Evolutionary conservation across 2,797 vertebrate species (phyloP).

Genomic region (Heteromormyrus szaboi): DNA sequence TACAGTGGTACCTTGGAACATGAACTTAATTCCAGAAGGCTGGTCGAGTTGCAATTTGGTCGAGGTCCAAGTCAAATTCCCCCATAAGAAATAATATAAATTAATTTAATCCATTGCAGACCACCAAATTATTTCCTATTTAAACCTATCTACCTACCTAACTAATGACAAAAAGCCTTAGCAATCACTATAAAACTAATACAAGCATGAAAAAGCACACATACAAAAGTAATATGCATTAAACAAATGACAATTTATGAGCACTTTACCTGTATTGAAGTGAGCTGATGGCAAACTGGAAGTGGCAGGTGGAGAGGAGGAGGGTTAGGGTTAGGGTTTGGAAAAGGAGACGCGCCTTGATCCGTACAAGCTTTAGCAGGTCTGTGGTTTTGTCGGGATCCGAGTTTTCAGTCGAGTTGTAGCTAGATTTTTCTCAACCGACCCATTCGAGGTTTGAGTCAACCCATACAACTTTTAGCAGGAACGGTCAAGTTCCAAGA

Average conservation of each 20-base stretch:
- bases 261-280: not conserved
- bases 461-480: not conserved
- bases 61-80: not conserved
- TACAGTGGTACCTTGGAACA: not conserved
- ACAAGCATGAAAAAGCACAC: not conserved
- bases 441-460: not conserved
- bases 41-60: not conserved
- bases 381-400: not conserved
- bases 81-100: not conserved
- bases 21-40: not conserved
- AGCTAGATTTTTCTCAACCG: not conserved
- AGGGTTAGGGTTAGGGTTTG: not conserved
- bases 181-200: not conserved
- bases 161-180: not conserved
- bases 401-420: not conserved
- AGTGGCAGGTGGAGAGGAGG: not conserved
- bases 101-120: not conserved
- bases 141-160: not conserved
- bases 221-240: not conserved
- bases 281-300: not conserved
- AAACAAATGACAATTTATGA: not conserved
- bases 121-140: not conserved
- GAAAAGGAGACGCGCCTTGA: not conserved
- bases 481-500: not conserved
- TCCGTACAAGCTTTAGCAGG: not conserved